These are phyloP conservation scores for Ctenomys sociabilis DNA, from an alignment of 2,113 vertebrate species.

Conservation along the genomic window DNA sequence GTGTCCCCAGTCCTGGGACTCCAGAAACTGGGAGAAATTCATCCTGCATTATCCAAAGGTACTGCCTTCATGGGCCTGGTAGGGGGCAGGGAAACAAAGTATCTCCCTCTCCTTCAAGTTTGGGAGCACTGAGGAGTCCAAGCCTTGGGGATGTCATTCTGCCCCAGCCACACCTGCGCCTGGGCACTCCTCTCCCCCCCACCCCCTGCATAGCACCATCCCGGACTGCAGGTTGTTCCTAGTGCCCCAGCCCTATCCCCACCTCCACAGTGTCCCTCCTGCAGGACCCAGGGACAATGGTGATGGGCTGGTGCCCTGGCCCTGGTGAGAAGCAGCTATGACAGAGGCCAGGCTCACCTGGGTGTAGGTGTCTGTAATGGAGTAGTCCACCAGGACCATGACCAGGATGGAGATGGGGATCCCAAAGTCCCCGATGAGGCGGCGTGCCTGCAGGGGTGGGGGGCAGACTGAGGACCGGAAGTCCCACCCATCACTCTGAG, in stretches of 20 bases:
- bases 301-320: rapidly evolving
- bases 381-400: conserved; percentile 94
- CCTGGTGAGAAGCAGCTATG: not conserved
- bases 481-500: not conserved
- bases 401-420: conserved; percentile 98
- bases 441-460: conserved; percentile 88
- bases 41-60: not conserved
- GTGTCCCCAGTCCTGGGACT: not conserved
- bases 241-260: not conserved
- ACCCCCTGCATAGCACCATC: not conserved
- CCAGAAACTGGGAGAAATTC: not conserved
- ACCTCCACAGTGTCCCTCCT: not conserved
- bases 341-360: conserved; percentile 86
- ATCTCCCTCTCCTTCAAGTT: not conserved
- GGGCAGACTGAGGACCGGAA: not conserved
- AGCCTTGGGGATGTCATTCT: not conserved
- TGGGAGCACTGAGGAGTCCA: not conserved
- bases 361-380: conserved; percentile 95
- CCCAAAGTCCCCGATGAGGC: conserved; percentile 98
- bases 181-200: not conserved
- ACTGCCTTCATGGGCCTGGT: not conserved
- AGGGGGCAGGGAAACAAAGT: not conserved
- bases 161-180: not conserved
- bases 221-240: not conserved
- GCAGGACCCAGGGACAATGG: not conserved